These are phyloP conservation scores for Eupithecia subfuscata DNA, from an alignment of 2,888 invertebrate species.

Conservation along the genomic window DNA sequence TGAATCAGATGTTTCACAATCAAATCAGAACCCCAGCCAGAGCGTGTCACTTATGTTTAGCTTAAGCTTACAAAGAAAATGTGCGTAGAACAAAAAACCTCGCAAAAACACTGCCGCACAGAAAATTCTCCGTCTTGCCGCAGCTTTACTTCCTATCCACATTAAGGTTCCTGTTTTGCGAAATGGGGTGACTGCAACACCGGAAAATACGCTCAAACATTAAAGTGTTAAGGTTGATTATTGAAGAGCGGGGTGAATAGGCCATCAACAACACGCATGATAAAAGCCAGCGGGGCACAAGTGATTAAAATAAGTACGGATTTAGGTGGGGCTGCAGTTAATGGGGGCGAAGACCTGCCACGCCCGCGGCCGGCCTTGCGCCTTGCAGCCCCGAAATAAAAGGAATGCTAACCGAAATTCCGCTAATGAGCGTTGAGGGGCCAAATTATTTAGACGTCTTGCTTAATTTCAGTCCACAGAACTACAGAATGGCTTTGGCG, in stretches of 20 bases:
- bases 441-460: constrained; percentile 25
- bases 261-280: constrained; percentile 72
- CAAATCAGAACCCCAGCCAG: not conserved
- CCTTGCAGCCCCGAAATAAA: constrained; percentile 48
- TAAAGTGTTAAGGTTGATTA: constrained; percentile 49
- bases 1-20: not conserved
- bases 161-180: constrained; percentile 58
- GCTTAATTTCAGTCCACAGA: constrained; percentile 6
- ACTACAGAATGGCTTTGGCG: not conserved
- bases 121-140: constrained; percentile 52
- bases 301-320: constrained; percentile 81
- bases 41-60: not conserved
- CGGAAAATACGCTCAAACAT: constrained; percentile 47
- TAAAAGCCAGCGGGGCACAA: constrained; percentile 72
- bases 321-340: constrained; percentile 73
- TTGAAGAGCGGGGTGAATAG: constrained; percentile 43
- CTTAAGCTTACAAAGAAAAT: constrained; percentile 1
- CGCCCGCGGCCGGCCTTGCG: constrained; percentile 56
- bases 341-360: constrained; percentile 59
- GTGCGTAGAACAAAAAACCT: constrained; percentile 34
- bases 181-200: constrained; percentile 41
- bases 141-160: constrained; percentile 57
- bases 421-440: constrained; percentile 38
- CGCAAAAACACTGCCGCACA: constrained; percentile 49
- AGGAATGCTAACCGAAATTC: constrained; percentile 46